Evolutionary conservation across 2,797 vertebrate species (phyloP).

Genomic region (Syndactyla subalaris): DNA sequence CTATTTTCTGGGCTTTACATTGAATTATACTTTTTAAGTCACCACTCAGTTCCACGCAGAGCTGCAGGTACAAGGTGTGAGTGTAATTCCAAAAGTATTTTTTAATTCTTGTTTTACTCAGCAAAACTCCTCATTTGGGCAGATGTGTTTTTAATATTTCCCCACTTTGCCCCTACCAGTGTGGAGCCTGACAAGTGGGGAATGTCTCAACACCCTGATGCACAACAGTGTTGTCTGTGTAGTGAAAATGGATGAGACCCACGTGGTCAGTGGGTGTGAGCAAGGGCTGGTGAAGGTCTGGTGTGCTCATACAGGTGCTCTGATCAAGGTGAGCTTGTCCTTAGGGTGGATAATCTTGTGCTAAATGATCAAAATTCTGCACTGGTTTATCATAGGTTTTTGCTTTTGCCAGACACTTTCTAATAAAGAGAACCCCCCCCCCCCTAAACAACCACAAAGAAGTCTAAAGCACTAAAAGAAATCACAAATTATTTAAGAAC

Average conservation of each 20-base stretch:
- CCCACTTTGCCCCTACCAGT: slow-evolving; percentile 70
- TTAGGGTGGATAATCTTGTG: background rate
- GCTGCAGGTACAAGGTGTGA: background rate
- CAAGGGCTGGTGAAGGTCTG: slow-evolving; percentile 86
- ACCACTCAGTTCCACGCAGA: background rate
- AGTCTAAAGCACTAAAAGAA: background rate
- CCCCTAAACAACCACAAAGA: background rate
- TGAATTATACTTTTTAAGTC: background rate
- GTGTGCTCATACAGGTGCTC: slow-evolving; percentile 68
- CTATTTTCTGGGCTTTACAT: background rate
- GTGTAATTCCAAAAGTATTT: background rate
- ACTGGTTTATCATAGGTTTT: background rate
- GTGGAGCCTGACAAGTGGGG: slow-evolving; percentile 85
- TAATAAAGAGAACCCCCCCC: background rate
- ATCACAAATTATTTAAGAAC: background rate
- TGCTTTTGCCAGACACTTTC: background rate
- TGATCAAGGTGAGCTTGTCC: slow-evolving; percentile 81
- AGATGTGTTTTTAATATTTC: background rate
- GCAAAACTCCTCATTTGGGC: too few relatives aligned
- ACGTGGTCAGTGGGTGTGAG: slow-evolving; percentile 84
- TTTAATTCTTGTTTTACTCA: background rate
- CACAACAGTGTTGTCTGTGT: slow-evolving; percentile 80
- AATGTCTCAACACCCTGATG: slow-evolving; percentile 80
- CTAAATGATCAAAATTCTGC: background rate
- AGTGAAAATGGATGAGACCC: slow-evolving; percentile 75